Conservation (phyloP, 1,140 invertebrate genomes). For the Acromyrmex heyeri region DNA sequence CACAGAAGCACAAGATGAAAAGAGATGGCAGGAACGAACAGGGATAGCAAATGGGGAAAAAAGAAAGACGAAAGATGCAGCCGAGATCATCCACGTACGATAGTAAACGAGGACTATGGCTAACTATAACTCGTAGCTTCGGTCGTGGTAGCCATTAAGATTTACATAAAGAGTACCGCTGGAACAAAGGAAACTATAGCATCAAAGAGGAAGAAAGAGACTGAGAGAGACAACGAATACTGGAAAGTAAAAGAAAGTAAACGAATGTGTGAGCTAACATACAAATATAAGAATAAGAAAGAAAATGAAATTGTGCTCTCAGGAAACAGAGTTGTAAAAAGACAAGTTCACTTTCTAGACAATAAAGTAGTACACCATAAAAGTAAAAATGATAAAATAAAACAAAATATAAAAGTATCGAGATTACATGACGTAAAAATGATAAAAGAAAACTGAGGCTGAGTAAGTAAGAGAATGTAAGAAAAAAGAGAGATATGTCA, state of each 20-base stretch:
- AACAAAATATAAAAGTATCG: not conserved
- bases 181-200: not conserved
- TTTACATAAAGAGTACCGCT: constrained; percentile 79
- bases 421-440: not conserved
- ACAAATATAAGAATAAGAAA: not conserved
- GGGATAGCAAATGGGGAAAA: not conserved
- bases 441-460: not conserved
- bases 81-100: constrained; percentile 75
- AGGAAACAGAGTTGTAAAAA: not conserved
- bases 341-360: not conserved
- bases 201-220: not conserved
- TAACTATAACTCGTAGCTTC: constrained; percentile 78
- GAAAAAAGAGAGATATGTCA: constrained; percentile 53
- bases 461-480: not conserved
- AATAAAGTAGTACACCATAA: not conserved
- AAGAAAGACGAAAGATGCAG: not conserved
- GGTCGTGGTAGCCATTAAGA: constrained; percentile 77
- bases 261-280: constrained; percentile 33
- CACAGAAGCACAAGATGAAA: constrained; percentile 6
- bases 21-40: not conserved
- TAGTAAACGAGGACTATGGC: constrained; percentile 65
- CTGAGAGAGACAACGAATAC: not conserved
- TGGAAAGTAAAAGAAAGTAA: not conserved
- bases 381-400: not conserved
- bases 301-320: constrained; percentile 5